Conservation (phyloP, 2,888 invertebrate species). For the Cheiracanthium punctorium region DNA sequence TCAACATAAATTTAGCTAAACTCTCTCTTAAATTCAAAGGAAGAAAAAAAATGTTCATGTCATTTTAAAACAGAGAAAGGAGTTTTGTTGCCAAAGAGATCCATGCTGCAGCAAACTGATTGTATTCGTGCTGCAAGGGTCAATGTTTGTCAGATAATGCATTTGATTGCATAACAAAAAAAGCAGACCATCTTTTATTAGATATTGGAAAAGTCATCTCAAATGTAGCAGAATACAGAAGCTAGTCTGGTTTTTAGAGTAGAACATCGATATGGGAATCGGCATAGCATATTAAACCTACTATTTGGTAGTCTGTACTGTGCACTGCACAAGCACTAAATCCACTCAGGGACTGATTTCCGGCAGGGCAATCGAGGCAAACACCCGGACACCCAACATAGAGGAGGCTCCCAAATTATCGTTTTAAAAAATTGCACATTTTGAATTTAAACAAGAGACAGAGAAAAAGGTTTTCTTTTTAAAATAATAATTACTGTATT, state of each 20-base stretch:
- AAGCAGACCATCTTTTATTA: neutral
- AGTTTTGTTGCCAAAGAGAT: neutral
- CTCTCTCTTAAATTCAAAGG: neutral
- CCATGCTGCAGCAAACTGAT: neutral
- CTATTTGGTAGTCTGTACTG: neutral
- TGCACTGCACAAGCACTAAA: neutral
- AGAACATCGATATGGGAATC: neutral
- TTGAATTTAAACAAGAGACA: no score
- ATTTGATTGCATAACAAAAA: neutral
- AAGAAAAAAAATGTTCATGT: neutral
- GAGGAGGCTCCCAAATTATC: no score
- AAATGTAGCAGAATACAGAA: slow-evolving; percentile 23
- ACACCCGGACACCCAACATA: no score
- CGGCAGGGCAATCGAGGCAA: no score
- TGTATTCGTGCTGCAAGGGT: neutral
- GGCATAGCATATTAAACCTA: neutral
- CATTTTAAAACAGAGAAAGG: neutral
- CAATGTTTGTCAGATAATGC: neutral
- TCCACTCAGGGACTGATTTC: no score
- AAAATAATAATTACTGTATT: no score
- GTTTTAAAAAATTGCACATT: no score
- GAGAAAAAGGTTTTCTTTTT: no score
- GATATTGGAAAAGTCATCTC: neutral
- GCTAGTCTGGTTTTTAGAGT: neutral
- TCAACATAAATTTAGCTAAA: neutral